A percentile compares a stretch with the other conserved stretches of the same genome.
Evolutionary conservation across 2,113 vertebrate species (phyloP).

Genomic region (Mobula birostris): DNA sequence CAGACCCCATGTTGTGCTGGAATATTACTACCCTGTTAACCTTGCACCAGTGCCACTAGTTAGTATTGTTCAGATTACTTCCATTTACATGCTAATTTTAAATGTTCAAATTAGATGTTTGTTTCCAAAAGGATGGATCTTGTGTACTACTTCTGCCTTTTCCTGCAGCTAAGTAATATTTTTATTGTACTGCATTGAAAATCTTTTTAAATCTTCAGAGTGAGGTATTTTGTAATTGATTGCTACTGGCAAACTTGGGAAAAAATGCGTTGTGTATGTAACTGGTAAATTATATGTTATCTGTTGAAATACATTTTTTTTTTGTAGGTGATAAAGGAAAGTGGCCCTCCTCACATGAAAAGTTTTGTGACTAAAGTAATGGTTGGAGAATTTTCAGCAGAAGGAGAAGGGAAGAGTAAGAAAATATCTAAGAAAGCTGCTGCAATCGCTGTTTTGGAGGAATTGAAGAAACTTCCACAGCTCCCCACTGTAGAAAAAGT

Average conservation of each 20-base stretch:
- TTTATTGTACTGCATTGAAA: background rate
- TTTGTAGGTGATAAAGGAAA: slow-evolving; percentile 86
- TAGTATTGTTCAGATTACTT: background rate
- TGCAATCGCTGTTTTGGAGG: slow-evolving; percentile 78
- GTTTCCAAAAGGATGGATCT: background rate
- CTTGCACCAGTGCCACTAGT: background rate
- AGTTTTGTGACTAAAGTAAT: slow-evolving; percentile 83
- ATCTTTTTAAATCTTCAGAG: background rate
- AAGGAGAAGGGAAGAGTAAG: slow-evolving; percentile 97
- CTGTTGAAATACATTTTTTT: slow-evolving; percentile 43
- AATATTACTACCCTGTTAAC: background rate
- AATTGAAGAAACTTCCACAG: slow-evolving; percentile 79
- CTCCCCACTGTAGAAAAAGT: slow-evolving; percentile 80
- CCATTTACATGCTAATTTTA: background rate
- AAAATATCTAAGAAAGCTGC: slow-evolving; percentile 96
- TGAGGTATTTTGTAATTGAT: background rate
- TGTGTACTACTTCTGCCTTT: background rate
- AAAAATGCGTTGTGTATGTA: too few species aligned
- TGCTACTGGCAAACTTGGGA: background rate
- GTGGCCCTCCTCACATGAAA: slow-evolving; percentile 95
- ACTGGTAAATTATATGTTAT: slow-evolving; percentile 56
- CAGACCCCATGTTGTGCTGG: background rate
- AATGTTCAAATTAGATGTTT: background rate
- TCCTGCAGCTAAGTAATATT: background rate
- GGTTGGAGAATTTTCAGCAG: slow-evolving; percentile 83